Conservation (phyloP, 1,140 invertebrate species). For the Periplaneta americana region DNA sequence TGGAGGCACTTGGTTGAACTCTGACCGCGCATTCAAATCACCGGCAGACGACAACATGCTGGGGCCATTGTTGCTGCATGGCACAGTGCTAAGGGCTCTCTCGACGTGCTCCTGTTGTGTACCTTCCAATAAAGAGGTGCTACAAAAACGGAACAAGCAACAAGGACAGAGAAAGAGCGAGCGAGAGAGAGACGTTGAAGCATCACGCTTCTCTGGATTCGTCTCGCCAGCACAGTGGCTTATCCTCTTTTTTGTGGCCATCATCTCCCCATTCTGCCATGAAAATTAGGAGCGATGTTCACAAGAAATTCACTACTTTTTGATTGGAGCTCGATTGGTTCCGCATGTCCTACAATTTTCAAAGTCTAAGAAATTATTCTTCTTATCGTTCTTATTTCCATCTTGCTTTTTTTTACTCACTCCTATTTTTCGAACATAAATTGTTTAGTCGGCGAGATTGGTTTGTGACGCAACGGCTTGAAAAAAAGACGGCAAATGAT, state of each 20-base stretch:
- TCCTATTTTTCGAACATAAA: neutral
- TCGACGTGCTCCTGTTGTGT: neutral
- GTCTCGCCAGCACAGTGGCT: neutral
- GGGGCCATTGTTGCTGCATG: neutral
- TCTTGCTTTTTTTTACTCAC: neutral
- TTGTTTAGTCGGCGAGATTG: neutral
- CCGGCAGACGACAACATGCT: neutral
- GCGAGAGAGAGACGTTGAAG: neutral
- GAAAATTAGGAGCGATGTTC: neutral
- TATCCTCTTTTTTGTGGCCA: neutral
- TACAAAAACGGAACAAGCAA: neutral
- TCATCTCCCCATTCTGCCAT: neutral
- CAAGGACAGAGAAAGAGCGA: neutral
- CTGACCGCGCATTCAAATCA: neutral
- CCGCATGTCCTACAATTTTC: neutral
- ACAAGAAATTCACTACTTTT: neutral
- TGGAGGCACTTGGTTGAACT: neutral
- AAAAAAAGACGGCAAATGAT: neutral
- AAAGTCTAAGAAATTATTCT: neutral
- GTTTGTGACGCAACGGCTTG: neutral
- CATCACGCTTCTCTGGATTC: neutral
- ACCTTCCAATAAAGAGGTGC: neutral
- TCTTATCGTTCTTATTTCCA: neutral
- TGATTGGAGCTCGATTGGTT: neutral
- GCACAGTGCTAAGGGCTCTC: neutral